Evolutionary conservation across 2,113 vertebrate genomes (phyloP), one percentile per base, ranked within the genome.

Genomic region (Columba janthina): DNA sequence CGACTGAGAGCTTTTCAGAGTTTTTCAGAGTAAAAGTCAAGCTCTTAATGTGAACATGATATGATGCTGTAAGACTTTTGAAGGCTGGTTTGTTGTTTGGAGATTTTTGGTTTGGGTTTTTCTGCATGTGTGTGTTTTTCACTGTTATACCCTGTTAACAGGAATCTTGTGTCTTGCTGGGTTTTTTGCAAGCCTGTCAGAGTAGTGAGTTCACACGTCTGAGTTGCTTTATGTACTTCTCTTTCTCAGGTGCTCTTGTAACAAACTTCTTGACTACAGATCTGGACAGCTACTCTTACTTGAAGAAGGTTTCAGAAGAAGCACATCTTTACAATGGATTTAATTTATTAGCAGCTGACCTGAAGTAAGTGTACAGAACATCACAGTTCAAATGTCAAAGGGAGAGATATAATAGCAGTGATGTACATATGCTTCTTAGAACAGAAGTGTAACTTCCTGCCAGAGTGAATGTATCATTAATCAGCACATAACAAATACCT

Each of bases 311-410:
- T 77, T 98, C 99, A 8, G 48, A 96, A 40, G 99, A 99, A 89
- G 98, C 98, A 92, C 99, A 99, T 85, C 96, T 99, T 92, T 99
- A 99, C 97, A 99, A 99, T 7, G 99, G 99, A 95, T 99, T 99
- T 96, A 99, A 99, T 97, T 98, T 99, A 96, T 95, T 99, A 97
- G 98, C 99, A 32, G 99, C 99, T 11, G 99, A 99, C 76, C 98
- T 99, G 94, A 99, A 98, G 99, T 99, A 97, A 98, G 99, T 98
- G 50, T 93, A 15, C 29, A 67, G 77, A 46, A 62, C 10, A 14
- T 70, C 14, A 22, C 32, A 64, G 34, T 69, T 79, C 42, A 48
- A 50, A 53, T 73, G 32, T 36, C 34, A 26, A 6, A 46, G 21
- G 5, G 10, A 74, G 22, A 54, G 82, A 40, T 14, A 19, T 25